Conservation (phyloP, 2,797 vertebrate species). For the Ibycter americanus region DNA sequence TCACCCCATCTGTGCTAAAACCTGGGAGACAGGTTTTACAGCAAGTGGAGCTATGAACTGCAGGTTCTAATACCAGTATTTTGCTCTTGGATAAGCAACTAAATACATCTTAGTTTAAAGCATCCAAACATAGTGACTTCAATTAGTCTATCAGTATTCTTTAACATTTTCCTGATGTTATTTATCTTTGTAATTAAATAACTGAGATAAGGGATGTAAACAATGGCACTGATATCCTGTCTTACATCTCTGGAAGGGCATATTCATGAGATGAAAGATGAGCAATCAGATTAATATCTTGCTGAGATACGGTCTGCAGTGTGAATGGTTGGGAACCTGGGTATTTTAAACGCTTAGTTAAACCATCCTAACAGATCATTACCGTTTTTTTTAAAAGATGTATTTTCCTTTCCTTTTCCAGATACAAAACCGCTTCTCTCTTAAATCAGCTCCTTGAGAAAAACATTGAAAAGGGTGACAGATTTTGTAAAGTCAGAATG, state of each 20-base stretch:
- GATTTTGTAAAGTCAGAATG: background rate
- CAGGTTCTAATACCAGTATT: background rate
- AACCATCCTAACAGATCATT: background rate
- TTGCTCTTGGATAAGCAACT: background rate
- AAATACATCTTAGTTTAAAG: background rate
- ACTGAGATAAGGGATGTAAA: constrained; percentile 15
- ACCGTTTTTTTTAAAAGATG: background rate
- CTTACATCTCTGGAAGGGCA: background rate
- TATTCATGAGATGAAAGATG: background rate
- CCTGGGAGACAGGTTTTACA: background rate
- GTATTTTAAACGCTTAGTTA: background rate
- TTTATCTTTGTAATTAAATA: constrained; percentile 34
- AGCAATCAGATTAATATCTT: background rate
- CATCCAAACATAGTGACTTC: background rate
- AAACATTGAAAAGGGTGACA: background rate
- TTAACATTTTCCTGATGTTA: constrained; percentile 7
- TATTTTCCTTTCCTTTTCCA: background rate
- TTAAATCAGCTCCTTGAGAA: background rate
- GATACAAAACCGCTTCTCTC: background rate
- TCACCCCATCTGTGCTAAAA: background rate
- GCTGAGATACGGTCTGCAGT: background rate
- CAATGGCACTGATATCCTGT: background rate
- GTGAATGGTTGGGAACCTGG: background rate
- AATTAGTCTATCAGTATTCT: background rate
- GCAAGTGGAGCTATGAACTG: background rate